Base-by-base conservation (phyloP, 2,888 invertebrate genomes). In the Apamea sordens region DNA sequence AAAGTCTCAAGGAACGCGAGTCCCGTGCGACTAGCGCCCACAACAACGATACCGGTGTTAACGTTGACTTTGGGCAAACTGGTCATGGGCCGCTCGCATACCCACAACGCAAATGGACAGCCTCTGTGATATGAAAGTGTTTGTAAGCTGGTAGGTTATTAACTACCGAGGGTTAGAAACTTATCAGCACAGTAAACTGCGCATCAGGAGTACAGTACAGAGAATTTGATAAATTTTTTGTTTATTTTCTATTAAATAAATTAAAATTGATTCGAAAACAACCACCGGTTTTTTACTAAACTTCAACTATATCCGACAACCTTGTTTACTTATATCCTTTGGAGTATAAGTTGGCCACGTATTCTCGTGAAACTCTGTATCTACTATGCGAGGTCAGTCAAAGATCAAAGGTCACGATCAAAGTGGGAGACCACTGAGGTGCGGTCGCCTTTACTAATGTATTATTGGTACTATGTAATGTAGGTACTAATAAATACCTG, bases 11-110 rank as follows among this genome's bases (percentile, higher is more conserved):
- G 88, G 88, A 98, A 98, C 0, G 98, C 95, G 0, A 98, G 92
- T 0, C 97, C 97, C 0, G 97, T 97, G 36, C 97, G 96, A 77
- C 98, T 98, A 1, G 97, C 97, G 0, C 98, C 98, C 0, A 98
- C 97, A 0, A 98, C 97, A 0, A 98, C 97, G 64, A 98, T 97
- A 88, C 97, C 97, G 24, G 94, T 95, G 84, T 98, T 98, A 15
- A 98, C 94, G 63, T 96, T 95, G 0, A 96, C 92, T 88, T 97
- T 97, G 0, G 96, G 95, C 28, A 97, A 85, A 87, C 96, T 96
- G 5, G 97, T 95, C 70, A 97, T 88, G 0, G 97, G 96, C 1
- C 97, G 93, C 67, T 97, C 97, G 67, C 97, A 93, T 3, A 97
- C 89, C 94, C 97, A 98, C 1, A 98, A 91, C 0, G 98, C 97